These are phyloP conservation scores for Drosophila repletoides DNA, from an alignment of 1,140 invertebrate species.

Conservation along the genomic window DNA sequence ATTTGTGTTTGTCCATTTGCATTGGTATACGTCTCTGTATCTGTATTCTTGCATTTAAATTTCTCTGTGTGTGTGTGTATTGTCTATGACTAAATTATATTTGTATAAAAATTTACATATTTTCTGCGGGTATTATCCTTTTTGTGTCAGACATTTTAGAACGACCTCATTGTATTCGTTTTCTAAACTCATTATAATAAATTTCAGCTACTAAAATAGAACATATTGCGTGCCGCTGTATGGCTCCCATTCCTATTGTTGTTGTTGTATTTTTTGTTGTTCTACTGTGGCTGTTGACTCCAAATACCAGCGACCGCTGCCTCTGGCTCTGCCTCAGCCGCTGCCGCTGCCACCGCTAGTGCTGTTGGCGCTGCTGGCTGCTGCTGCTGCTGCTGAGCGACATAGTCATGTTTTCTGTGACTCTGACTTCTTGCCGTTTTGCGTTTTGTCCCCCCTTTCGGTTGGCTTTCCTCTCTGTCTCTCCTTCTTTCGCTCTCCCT, in stretches of 20 bases:
- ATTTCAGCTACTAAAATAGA: conserved; percentile 64
- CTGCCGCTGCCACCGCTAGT: conserved; percentile 10
- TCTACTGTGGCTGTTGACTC: conserved; percentile 45
- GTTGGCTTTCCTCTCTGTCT: not conserved
- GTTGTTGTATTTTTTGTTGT: conserved; percentile 5
- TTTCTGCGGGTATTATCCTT: conserved; percentile 23
- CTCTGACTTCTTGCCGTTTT: conserved; percentile 40
- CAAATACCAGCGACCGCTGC: conserved; percentile 29
- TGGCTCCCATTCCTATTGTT: too few relatives aligned
- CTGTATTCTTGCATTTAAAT: conserved; percentile 13
- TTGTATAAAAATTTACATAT: conserved; percentile 40
- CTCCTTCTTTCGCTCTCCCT: not conserved
- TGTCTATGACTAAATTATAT: conserved; percentile 33
- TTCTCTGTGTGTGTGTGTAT: conserved; percentile 5
- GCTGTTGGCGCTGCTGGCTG: conserved; percentile 11
- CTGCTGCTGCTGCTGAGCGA: conserved; percentile 21
- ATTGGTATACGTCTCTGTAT: conserved; percentile 14
- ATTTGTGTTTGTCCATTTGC: conserved; percentile 31
- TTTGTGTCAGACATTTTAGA: conserved; percentile 21
- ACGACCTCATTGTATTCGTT: conserved; percentile 22
- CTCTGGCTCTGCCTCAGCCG: not conserved
- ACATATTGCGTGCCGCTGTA: conserved; percentile 55
- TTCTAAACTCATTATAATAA: conserved; percentile 51
- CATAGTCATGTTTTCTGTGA: conserved; percentile 51
- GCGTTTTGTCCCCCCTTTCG: conserved; percentile 39